phyloP scores from a whole-genome alignment of 2,113 vertebrate genomes.

The Pseudorectes ferrugineus region DNA sequence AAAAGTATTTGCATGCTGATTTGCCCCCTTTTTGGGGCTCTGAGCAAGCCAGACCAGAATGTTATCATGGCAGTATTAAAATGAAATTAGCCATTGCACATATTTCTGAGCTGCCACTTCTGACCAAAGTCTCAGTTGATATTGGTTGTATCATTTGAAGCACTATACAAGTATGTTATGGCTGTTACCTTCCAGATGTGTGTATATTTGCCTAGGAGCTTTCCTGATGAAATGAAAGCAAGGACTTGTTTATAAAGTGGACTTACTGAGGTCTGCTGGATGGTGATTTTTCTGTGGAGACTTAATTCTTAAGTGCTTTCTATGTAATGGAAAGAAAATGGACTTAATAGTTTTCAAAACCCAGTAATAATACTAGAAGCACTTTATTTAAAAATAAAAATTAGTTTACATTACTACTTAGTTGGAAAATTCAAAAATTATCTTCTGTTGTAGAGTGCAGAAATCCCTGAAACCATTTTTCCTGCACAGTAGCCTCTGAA shows the following conservation, averaged over 20 bases:
- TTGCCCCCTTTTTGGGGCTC: neutral
- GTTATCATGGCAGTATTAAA: neutral
- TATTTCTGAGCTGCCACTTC: neutral
- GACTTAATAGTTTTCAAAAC: neutral
- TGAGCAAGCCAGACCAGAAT: neutral
- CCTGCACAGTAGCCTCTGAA: neutral
- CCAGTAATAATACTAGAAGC: neutral
- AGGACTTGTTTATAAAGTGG: neutral
- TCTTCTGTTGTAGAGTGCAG: neutral
- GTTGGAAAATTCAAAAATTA: neutral
- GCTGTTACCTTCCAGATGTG: neutral
- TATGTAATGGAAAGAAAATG: neutral
- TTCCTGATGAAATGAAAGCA: neutral
- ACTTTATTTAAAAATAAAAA: neutral
- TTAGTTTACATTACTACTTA: neutral
- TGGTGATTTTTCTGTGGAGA: neutral
- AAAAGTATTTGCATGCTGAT: rapidly evolving
- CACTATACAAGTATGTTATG: neutral
- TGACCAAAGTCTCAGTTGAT: neutral
- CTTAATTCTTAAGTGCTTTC: neutral
- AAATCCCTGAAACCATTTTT: neutral
- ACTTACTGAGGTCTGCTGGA: neutral
- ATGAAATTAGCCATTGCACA: neutral
- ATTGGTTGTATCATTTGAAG: neutral
- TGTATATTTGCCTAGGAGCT: neutral